Conservation (phyloP, 2,888 invertebrate species). For the Apotomis turbidana region DNA sequence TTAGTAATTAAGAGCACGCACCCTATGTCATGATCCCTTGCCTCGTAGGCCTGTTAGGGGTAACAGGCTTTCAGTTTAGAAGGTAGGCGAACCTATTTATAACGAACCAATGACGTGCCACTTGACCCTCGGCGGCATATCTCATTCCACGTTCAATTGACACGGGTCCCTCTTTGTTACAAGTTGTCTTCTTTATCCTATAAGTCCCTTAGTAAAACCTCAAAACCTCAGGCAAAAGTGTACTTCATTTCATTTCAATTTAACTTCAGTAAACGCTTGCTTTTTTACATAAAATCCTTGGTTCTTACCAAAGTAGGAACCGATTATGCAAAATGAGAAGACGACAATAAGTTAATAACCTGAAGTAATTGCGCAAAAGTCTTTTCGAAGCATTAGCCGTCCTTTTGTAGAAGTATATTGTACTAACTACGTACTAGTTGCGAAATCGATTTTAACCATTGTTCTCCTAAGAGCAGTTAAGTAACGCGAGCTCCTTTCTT, state of each 20-base stretch:
- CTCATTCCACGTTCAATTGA: background rate
- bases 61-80: background rate
- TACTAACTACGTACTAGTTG: conserved; percentile 26
- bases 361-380: conserved; percentile 9
- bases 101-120: background rate
- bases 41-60: background rate
- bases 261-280: too few species aligned
- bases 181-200: too few species aligned
- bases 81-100: conserved; percentile 1
- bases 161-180: background rate
- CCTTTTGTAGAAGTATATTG: conserved; percentile 14
- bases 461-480: conserved; percentile 19
- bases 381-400: conserved; percentile 12
- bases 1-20: too few species aligned
- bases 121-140: background rate
- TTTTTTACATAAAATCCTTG: background rate
- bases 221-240: background rate
- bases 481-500: conserved; percentile 14
- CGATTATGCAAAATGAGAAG: background rate
- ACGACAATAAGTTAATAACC: conserved; percentile 5
- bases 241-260: background rate
- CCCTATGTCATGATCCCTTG: too few species aligned
- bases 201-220: background rate
- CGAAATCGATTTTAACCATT: conserved; percentile 28
- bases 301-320: background rate